Base-by-base conservation (phyloP, 1,140 invertebrate species). In the Aphaenogaster rudis region DNA sequence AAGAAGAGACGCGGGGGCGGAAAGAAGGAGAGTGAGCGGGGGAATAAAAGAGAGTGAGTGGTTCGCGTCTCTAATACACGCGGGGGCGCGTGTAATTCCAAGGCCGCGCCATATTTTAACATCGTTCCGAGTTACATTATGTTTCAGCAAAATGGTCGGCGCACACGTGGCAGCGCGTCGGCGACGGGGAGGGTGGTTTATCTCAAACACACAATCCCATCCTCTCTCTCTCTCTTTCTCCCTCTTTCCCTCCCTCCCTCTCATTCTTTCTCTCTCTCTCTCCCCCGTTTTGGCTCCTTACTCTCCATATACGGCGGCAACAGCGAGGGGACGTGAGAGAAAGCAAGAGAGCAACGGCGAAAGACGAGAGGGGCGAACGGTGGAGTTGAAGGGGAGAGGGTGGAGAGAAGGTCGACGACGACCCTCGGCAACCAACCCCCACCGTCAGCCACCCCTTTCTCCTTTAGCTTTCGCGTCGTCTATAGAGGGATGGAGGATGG, bases 121-220 rank as follows among this genome's bases (percentile, higher is more conserved):
- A 94, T 93, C 92, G 92, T 94, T 94, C 92, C 93, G 88, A 91
- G 93, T 93, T 92, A 91, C 93, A 94, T 95, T 94, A 94, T 94
- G 93, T 94, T 94, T 93, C 87, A 94, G 94, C 92, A 95, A 95
- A 95, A 95, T 95, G 93, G 94, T 95, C 94, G 94, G 87, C 91
- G 94, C 94, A 95, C 94, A 94, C 94, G 94, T 95, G 94, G 94
- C 94, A 94, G 92, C 86, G 88, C 92, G 80, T 61, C 89, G 89
- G 66, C 89, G 90, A 78, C 88, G 88, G 71, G 86, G 93, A 94
- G 93, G 94, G 93, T 94, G 94, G 94, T 95, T 95, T 95, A 95
- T 95, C 94, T 95, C 94, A 94, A 94, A 95, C 94, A 95, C 90
- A 94, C 93, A 95, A 94, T 93, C 93, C 92, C 92, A 92, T 91